Percentiles rank a stretch among this genome's conserved stretches.
These are phyloP conservation scores for Parnassius mnemosyne DNA, from an alignment of 2,888 invertebrate genomes.

Conservation along the genomic window DNA sequence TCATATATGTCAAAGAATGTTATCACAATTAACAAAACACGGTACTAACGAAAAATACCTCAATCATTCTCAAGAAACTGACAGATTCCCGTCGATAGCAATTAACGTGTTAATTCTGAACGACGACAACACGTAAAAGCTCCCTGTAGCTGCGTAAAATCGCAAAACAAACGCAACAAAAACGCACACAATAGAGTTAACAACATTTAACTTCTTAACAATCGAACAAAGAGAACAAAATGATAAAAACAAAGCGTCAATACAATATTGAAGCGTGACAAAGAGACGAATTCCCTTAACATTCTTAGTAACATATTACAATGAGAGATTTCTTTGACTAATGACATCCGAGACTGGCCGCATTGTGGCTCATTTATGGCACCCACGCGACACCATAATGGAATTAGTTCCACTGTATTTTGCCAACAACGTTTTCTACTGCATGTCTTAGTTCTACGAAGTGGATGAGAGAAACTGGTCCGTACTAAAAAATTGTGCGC, in stretches of 20 bases:
- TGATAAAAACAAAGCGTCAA: conserved; percentile 66
- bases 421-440: conserved; percentile 61
- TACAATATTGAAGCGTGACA: conserved; percentile 47
- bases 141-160: conserved; percentile 65
- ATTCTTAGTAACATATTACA: conserved; percentile 60
- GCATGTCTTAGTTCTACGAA: conserved; percentile 61
- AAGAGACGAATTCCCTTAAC: conserved; percentile 50
- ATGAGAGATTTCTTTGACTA: conserved; percentile 61
- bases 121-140: conserved; percentile 53
- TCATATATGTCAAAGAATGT: background rate
- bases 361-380: conserved; percentile 74
- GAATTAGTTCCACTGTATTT: conserved; percentile 75
- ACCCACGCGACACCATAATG: conserved; percentile 77
- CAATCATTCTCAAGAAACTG: conserved; percentile 46
- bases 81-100: conserved; percentile 67
- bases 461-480: conserved; percentile 55
- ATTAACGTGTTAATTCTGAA: conserved; percentile 72
- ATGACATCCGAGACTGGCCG: conserved; percentile 63
- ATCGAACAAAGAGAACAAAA: conserved; percentile 66
- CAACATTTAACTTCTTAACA: conserved; percentile 78
- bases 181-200: conserved; percentile 63
- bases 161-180: conserved; percentile 44
- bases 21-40: background rate
- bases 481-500: conserved; percentile 62
- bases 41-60: conserved; percentile 33